Base-by-base conservation (phyloP, 2,797 vertebrate species). In the Onychomys leucogaster region DNA sequence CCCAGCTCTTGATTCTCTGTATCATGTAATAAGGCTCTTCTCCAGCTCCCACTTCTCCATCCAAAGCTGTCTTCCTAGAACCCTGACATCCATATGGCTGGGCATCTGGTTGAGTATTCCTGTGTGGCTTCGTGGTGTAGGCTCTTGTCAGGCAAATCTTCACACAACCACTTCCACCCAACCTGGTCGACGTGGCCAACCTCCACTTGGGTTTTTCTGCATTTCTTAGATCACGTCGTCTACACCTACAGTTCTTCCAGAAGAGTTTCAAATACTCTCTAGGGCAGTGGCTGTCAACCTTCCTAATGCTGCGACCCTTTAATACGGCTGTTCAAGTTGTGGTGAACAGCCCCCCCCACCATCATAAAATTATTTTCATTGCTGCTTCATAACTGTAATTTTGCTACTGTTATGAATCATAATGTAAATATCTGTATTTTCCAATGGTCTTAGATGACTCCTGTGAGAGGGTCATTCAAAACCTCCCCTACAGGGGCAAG, bases 71-170 rank as follows among this genome's bases (percentile, higher is more conserved):
- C 55, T 52, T 83, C 65, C 37, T 37, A 41, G 82, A 93, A 69
- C 52, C 55, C 3, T 2, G 11, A 21, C 6, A 61, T 78, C 91
- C 46, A 0, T 32, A 4, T 6, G 32, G 13, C 25, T 80, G 55
- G 43, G 67, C 57, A 55, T 82, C 59, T 49, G 34, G 91, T 78
- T 94, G 89, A 89, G 57, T 37, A 0, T 71, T 94, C 90, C 93
- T 84, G 91, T 41, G 2, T 87, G 91, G 82, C 41, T 65, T 49
- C 0, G 91, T 88, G 76, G 71, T 94, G 78, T 95, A 71, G 81
- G n/a, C 77, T 85, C 80, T 92, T 84, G 84, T 91, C 96, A 94
- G 96, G 71, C 78, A 94, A 25, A 52, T 96, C 63, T 94, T 87
- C 59, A 65, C 71, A 49, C n/a, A 84, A 71, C 86, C 46, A 69